Conservation (phyloP, 2,888 invertebrate genomes). For the Pammene fasciana region DNA sequence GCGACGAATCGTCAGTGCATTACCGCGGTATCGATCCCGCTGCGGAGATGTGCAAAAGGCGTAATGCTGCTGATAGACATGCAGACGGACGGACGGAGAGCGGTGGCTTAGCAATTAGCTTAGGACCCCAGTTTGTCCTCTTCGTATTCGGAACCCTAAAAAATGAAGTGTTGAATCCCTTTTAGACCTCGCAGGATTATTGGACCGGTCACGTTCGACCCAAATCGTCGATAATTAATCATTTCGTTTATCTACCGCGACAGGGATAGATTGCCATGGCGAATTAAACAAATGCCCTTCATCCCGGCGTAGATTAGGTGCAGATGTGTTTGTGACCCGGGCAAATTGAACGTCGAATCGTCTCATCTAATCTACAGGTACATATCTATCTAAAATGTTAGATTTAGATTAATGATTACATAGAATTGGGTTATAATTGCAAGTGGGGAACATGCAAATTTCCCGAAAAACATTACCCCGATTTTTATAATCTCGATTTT, state of each 20-base stretch:
- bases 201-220: constrained; percentile 62
- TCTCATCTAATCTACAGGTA: constrained; percentile 6
- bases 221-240: constrained; percentile 72
- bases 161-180: constrained; percentile 14
- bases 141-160: neutral
- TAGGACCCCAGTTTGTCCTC: no score
- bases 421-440: no score
- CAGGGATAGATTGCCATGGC: constrained; percentile 56
- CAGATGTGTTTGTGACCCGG: constrained; percentile 31
- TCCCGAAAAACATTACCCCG: no score
- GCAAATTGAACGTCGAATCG: constrained; percentile 14
- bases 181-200: constrained; percentile 51
- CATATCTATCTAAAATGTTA: neutral
- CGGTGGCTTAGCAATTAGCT: no score
- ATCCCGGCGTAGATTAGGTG: constrained; percentile 42
- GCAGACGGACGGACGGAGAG: no score
- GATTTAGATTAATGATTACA: no score
- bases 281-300: constrained; percentile 52
- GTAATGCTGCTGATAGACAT: no score
- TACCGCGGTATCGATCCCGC: no score
- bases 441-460: no score
- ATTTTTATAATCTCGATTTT: no score
- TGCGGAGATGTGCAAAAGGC: no score
- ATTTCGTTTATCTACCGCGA: constrained; percentile 60
- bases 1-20: no score